A percentile compares a stretch with the other conserved stretches of the same genome.
Evolutionary conservation across 1,140 invertebrate genomes (phyloP).

Genomic region (Cheumatopsyche charites): DNA sequence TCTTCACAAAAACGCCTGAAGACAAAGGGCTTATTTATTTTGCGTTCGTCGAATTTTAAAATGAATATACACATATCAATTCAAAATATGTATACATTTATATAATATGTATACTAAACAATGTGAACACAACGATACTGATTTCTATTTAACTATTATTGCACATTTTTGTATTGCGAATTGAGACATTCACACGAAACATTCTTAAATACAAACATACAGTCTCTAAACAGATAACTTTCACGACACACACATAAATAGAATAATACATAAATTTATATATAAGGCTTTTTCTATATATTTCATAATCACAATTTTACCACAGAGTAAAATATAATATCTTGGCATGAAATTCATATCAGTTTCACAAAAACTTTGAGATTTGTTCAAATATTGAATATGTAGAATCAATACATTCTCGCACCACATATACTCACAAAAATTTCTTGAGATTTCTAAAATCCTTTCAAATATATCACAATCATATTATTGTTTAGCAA

Average conservation of each 20-base stretch:
- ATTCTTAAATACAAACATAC: not conserved
- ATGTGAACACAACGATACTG: constrained; percentile 23
- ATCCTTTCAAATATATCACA: too few species aligned
- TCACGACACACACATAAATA: too few species aligned
- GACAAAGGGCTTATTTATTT: too few species aligned
- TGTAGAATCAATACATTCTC: too few species aligned
- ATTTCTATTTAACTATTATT: constrained; percentile 22
- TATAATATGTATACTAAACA: too few species aligned
- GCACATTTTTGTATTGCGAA: constrained; percentile 23
- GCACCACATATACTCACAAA: too few species aligned
- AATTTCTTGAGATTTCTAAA: too few species aligned
- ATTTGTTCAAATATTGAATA: constrained; percentile 1
- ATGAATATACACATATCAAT: too few species aligned
- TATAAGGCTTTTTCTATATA: constrained; percentile 3
- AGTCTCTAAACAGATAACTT: not conserved
- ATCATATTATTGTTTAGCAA: too few species aligned
- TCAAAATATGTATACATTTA: not conserved
- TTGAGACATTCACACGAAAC: not conserved
- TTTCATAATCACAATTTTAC: constrained; percentile 40
- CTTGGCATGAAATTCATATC: constrained; percentile 16
- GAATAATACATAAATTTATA: not conserved
- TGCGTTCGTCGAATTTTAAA: too few species aligned
- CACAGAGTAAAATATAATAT: constrained; percentile 34
- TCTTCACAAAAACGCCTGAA: too few species aligned
- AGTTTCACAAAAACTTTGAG: not conserved